These are phyloP conservation scores for Ammodytes marinus DNA, from an alignment of 2,113 vertebrate genomes.

Conservation along the genomic window DNA sequence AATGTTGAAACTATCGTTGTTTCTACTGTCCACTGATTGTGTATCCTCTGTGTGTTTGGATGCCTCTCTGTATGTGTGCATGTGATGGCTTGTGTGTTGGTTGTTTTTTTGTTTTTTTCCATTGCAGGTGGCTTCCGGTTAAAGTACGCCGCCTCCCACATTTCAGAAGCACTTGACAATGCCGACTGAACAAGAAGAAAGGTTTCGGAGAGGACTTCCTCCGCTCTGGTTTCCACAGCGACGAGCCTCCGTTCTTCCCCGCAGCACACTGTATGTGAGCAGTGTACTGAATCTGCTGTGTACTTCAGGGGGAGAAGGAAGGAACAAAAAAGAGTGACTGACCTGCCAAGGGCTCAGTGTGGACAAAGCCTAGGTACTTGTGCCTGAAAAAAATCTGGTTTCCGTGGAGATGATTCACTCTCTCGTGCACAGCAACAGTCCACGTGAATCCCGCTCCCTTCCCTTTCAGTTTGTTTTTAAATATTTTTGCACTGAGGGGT, in stretches of 20 bases:
- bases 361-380: conserved; percentile 54
- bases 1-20: neutral
- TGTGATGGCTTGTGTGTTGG: conserved; percentile 9
- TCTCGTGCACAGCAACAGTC: conserved; percentile 26
- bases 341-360: conserved; percentile 47
- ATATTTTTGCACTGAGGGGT: conserved; percentile 77
- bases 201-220: conserved; percentile 7
- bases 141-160: conserved; percentile 91
- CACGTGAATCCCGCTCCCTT: conserved; percentile 34
- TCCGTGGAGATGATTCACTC: conserved; percentile 34
- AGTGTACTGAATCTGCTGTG: conserved; percentile 16
- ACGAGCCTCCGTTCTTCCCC: conserved; percentile 14
- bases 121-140: conserved; percentile 91
- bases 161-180: conserved; percentile 92
- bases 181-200: conserved; percentile 87
- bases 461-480: conserved; percentile 58
- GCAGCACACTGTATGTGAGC: conserved; percentile 15
- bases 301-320: conserved; percentile 18
- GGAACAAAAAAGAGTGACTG: conserved; percentile 8
- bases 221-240: neutral
- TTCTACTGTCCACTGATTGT: conserved; percentile 15
- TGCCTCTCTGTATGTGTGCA: conserved; percentile 28
- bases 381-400: conserved; percentile 57
- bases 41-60: conserved; percentile 33
- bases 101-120: too few species aligned